phyloP scores from a whole-genome alignment of 2,888 invertebrate species.

The Pteria penguin region DNA sequence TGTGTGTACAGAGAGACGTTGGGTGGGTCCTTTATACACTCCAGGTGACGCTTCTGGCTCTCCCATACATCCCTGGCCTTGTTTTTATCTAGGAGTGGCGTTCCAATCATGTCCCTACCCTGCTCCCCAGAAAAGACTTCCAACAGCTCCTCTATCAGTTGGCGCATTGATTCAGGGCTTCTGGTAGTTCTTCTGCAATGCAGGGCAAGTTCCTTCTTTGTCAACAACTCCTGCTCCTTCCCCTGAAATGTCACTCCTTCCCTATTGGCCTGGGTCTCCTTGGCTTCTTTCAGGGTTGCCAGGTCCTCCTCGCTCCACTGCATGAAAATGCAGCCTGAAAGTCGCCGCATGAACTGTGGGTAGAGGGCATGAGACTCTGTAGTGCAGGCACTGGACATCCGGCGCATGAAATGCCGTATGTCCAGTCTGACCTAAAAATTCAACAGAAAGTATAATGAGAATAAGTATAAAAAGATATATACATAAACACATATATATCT shows the following conservation, averaged over 20 bases:
- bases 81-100: slow-evolving; percentile 40
- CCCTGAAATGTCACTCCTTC: not conserved
- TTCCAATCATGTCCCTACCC: slow-evolving; percentile 37
- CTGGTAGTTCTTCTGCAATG: slow-evolving; percentile 45
- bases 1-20: slow-evolving; percentile 33
- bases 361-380: slow-evolving; percentile 46
- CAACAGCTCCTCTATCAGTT: slow-evolving; percentile 12
- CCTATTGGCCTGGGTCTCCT: slow-evolving; percentile 4
- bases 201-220: slow-evolving; percentile 34
- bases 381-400: slow-evolving; percentile 37
- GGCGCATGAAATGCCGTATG: slow-evolving; percentile 52
- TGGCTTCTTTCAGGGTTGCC: slow-evolving; percentile 22
- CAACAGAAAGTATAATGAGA: too few species aligned
- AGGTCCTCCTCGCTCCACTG: slow-evolving; percentile 36
- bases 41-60: slow-evolving; percentile 36
- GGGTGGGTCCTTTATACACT: slow-evolving; percentile 42
- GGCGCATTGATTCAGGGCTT: not conserved
- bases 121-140: slow-evolving; percentile 21
- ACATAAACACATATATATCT: too few species aligned
- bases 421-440: slow-evolving; percentile 38
- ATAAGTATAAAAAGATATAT: too few species aligned
- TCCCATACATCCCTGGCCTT: slow-evolving; percentile 32
- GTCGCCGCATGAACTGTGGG: slow-evolving; percentile 40
- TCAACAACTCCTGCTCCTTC: not conserved
- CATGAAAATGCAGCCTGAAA: slow-evolving; percentile 33